phyloP scores from a whole-genome alignment of 2,888 invertebrate genomes.

The Chironomus tentans region DNA sequence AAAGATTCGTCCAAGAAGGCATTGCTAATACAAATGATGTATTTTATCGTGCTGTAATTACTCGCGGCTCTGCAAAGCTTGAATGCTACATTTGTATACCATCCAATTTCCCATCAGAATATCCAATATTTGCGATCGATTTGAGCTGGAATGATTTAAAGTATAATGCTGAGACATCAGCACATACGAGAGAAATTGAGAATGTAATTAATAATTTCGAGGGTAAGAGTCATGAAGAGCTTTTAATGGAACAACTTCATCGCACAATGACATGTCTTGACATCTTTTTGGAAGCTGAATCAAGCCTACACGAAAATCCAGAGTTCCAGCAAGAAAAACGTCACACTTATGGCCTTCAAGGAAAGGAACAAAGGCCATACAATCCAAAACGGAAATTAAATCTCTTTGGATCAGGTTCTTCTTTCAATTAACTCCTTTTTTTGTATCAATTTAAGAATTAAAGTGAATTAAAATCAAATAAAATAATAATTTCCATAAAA shows the following conservation, averaged over 20 bases:
- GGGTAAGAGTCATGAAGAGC: slow-evolving; percentile 34
- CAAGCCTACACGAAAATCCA: slow-evolving; percentile 42
- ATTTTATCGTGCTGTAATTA: slow-evolving; percentile 68
- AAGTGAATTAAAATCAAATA: too few relatives aligned
- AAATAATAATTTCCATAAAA: too few relatives aligned
- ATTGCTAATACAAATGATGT: slow-evolving; percentile 54
- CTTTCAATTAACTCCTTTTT: background rate
- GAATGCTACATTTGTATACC: slow-evolving; percentile 68
- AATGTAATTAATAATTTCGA: slow-evolving; percentile 31
- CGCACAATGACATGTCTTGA: slow-evolving; percentile 76
- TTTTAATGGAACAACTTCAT: slow-evolving; percentile 69
- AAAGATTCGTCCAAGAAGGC: slow-evolving; percentile 46
- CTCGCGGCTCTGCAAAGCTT: slow-evolving; percentile 72
- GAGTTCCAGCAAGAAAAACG: slow-evolving; percentile 76
- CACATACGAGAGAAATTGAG: slow-evolving; percentile 51
- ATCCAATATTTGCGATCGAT: slow-evolving; percentile 68
- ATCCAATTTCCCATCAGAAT: slow-evolving; percentile 69
- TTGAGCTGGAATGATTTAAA: slow-evolving; percentile 60
- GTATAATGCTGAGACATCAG: slow-evolving; percentile 54
- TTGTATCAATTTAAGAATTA: too few relatives aligned
- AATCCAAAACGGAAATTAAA: background rate
- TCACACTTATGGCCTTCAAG: slow-evolving; percentile 65
- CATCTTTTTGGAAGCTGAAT: slow-evolving; percentile 66
- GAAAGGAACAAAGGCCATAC: slow-evolving; percentile 66
- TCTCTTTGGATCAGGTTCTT: background rate